Base-by-base conservation (phyloP, 2,888 invertebrate species). In the Dicycla oo region DNA sequence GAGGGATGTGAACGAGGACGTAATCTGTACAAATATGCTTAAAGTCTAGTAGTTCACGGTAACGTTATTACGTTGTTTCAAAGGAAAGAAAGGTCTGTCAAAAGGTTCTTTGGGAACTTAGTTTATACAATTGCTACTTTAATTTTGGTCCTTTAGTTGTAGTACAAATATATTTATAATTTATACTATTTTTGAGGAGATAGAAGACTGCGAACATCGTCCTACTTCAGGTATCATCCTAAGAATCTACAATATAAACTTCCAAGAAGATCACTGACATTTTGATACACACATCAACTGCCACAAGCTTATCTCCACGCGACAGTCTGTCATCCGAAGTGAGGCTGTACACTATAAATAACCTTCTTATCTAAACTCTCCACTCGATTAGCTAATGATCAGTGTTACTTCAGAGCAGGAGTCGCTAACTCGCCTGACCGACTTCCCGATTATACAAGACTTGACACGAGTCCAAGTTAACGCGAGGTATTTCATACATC, bases 371-470 rank as follows among this genome's bases (percentile, higher is more conserved):
- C 56, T 49, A 30, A 26, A 23, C 23, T 72, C 23, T 64, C 40
- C 66, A 73, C 60, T 67, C 51, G 51, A 68, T 78, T 67, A 67
- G 49, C 13, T 67, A 54, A 77, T 34, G 38, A 51, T 38, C 51
- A 53, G 47, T 49, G 30, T 30, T 68, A 63, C 38, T 78, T 62
- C 20, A 51, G 18, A 72, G 4, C 11, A 54, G 26, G 43, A 72
- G 49, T 53, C 47, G 45, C 63, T 54, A 60, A 49, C 54, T 67
- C 38, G 13, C 23, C 34, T 53, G 38, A 34, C 58, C 38, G 13
- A 49, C 18, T 78, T 64, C 23, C 47, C 20, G 30, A 54, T 64
- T 18, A 45, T 51, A 23, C 18, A 63, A 1, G 18, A 60, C 7
- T 18, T 54, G 43, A 66, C 13, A 23, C 0, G 10, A 58, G 11